phyloP scores from a whole-genome alignment of 2,888 invertebrate genomes.

The Metacarcinus magister region DNA sequence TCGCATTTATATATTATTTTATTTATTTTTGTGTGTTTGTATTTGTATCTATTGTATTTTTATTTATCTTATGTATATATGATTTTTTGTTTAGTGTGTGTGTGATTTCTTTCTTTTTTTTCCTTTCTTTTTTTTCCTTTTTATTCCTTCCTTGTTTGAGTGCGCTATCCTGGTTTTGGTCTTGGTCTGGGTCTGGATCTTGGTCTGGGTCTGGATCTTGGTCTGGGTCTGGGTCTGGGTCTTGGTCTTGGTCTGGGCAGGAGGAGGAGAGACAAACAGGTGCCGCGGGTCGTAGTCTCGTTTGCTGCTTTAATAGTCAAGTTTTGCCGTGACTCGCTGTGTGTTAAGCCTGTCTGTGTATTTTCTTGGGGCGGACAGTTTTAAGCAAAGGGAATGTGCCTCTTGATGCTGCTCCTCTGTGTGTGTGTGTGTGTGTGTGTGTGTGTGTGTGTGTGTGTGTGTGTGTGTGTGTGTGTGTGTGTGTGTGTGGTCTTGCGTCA shows the following conservation, averaged over 20 bases:
- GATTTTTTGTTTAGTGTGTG: background rate
- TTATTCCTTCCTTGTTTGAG: background rate
- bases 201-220: no score
- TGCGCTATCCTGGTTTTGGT: background rate
- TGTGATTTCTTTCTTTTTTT: background rate
- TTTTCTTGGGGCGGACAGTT: background rate
- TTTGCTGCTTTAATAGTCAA: slow-evolving; percentile 12
- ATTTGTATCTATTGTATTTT: background rate
- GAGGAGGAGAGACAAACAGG: background rate
- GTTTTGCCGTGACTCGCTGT: background rate
- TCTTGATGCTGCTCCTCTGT: no score
- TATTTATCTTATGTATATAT: background rate
- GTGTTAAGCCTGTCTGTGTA: background rate
- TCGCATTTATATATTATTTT: background rate
- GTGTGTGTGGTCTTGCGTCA: background rate
- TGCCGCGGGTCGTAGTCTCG: background rate
- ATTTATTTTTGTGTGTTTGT: no score
- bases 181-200: background rate
- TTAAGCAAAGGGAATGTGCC: no score
- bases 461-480: slow-evolving; percentile 23
- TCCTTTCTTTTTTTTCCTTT: background rate
- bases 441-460: slow-evolving; percentile 30
- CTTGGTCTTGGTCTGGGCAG: no score
- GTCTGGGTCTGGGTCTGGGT: no score
- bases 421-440: background rate